These are phyloP conservation scores for Alcedo quadribrachys DNA, from an alignment of 2,797 vertebrate species.

Conservation along the genomic window DNA sequence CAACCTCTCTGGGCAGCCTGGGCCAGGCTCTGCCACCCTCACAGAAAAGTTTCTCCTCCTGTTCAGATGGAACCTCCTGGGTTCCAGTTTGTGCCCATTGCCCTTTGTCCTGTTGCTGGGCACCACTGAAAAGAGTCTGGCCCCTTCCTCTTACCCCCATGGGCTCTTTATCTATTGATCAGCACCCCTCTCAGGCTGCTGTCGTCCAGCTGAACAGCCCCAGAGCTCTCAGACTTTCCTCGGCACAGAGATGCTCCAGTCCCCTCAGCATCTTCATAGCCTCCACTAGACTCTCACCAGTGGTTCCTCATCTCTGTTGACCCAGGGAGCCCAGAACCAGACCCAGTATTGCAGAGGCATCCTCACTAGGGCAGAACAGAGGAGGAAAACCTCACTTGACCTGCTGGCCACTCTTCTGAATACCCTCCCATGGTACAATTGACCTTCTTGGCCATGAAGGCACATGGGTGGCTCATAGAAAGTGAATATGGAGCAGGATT, in stretches of 20 bases:
- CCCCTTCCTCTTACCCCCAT: too few species aligned
- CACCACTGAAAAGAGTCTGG: too few species aligned
- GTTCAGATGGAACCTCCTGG: too few species aligned
- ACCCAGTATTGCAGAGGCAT: not conserved
- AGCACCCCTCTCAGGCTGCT: not conserved
- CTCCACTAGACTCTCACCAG: not conserved
- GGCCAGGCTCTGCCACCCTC: too few species aligned
- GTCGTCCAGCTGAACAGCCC: not conserved
- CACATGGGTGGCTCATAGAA: not conserved
- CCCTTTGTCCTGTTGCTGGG: too few species aligned
- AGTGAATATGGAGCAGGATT: not conserved
- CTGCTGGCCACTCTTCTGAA: not conserved
- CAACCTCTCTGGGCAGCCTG: too few species aligned
- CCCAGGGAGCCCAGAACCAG: not conserved
- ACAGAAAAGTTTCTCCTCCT: not conserved
- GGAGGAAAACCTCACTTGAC: not conserved
- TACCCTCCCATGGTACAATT: not conserved
- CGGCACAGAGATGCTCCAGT: not conserved
- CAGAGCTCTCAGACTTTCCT: too few species aligned
- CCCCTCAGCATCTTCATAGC: not conserved
- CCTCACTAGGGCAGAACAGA: not conserved
- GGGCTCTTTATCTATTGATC: too few species aligned
- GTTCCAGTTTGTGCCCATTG: too few species aligned
- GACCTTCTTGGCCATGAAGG: not conserved
- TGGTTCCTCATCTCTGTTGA: not conserved